phyloP scores from a whole-genome alignment of 2,113 vertebrate species.

The Pseudopipra pipra region DNA sequence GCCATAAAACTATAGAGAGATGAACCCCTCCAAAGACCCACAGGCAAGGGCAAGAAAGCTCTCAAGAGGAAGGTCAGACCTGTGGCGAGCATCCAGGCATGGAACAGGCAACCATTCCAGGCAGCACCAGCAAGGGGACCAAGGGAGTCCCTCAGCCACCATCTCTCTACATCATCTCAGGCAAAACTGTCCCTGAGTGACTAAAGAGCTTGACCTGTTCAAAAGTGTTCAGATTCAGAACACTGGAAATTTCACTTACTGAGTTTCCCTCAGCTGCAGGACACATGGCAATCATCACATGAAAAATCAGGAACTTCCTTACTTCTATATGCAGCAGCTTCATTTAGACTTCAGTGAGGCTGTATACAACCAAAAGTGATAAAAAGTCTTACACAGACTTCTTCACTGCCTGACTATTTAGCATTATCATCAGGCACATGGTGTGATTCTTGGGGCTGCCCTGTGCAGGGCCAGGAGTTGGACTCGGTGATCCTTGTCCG shows the following conservation, averaged over 20 bases:
- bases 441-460: not conserved
- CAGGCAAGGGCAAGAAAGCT: not conserved
- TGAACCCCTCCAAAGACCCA: accelerated
- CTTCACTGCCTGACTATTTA: not conserved
- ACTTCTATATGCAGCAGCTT: not conserved
- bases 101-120: not conserved
- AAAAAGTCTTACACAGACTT: not conserved
- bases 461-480: not conserved
- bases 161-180: not conserved
- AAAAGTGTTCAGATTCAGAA: not conserved
- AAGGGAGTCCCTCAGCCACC: accelerated
- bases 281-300: accelerated
- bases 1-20: not conserved
- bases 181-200: not conserved
- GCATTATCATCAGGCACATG: not conserved
- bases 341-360: not conserved
- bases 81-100: not conserved
- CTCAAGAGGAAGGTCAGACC: not conserved
- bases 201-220: not conserved
- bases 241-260: not conserved
- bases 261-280: not conserved
- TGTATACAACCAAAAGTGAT: not conserved
- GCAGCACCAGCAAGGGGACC: not conserved
- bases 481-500: not conserved
- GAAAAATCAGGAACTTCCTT: not conserved